Percentiles rank a stretch among this genome's conserved stretches.
phyloP scores from a whole-genome alignment of 2,888 invertebrate species.

The Lypha dubia region DNA sequence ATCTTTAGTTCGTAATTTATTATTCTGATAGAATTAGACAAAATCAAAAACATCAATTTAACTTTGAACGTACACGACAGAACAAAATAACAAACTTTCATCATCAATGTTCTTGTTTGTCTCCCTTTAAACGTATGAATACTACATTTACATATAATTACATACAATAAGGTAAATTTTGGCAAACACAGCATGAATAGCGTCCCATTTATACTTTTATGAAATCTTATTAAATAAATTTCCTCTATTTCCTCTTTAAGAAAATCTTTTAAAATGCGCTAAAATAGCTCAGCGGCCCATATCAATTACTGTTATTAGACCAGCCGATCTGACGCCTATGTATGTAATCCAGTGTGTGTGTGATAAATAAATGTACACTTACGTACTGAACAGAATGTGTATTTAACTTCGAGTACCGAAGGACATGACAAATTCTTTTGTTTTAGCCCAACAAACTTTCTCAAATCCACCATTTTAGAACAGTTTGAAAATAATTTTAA shows the following conservation, averaged over 20 bases:
- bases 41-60: too few species aligned
- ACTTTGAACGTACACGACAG: too few species aligned
- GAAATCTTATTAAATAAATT: not conserved
- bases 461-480: not conserved
- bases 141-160: too few species aligned
- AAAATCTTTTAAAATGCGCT: conserved; percentile 12
- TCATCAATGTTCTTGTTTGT: too few species aligned
- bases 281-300: conserved; percentile 62
- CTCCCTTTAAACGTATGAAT: too few species aligned
- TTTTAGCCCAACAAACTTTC: conserved; percentile 5
- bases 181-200: too few species aligned
- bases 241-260: not conserved
- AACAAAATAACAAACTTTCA: too few species aligned
- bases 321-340: conserved; percentile 62
- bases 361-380: conserved; percentile 26
- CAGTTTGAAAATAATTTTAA: too few species aligned
- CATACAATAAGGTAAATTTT: too few species aligned
- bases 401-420: not conserved
- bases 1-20: too few species aligned
- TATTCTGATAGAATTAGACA: too few species aligned
- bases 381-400: not conserved
- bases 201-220: too few species aligned
- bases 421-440: conserved; percentile 9
- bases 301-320: conserved; percentile 69
- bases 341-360: conserved; percentile 52